A percentile compares a stretch with the other conserved stretches of the same genome.
phyloP scores from a whole-genome alignment of 92 coral and sea anemone genomes.

The Anthopleura xanthogrammica region DNA sequence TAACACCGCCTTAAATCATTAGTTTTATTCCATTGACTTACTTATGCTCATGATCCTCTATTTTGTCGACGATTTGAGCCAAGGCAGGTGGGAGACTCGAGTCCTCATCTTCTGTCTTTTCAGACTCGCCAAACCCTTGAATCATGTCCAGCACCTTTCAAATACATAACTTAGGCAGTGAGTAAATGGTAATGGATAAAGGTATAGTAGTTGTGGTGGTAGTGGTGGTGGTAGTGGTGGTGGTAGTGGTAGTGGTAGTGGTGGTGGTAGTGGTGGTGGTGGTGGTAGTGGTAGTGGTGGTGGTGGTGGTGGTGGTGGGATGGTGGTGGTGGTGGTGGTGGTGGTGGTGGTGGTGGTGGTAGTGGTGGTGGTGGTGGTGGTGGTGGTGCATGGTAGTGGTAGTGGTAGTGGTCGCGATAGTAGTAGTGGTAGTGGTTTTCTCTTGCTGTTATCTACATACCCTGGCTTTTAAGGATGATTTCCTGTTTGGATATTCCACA shows the following conservation, averaged over 20 bases:
- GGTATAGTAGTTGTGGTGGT: too few species aligned
- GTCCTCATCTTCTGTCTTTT: slow-evolving; percentile 45
- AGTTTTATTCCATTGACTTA: slow-evolving; percentile 9
- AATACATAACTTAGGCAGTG: background rate
- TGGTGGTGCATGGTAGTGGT: too few species aligned
- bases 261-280: too few species aligned
- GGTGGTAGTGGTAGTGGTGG: too few species aligned
- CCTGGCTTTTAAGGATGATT: slow-evolving; percentile 47
- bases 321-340: too few species aligned
- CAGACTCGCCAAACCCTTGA: slow-evolving; percentile 80
- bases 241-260: too few species aligned
- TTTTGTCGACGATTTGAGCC: slow-evolving; percentile 69
- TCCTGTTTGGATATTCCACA: slow-evolving; percentile 78
- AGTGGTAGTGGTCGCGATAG: background rate
- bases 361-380: too few species aligned
- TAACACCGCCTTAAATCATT: too few species aligned
- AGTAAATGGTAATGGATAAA: background rate
- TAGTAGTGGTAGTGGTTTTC: background rate
- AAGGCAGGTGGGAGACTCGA: slow-evolving; percentile 56
- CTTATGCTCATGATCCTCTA: slow-evolving; percentile 71
- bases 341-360: too few species aligned
- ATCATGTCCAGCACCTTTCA: slow-evolving; percentile 62
- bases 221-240: too few species aligned
- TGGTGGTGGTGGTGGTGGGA: too few species aligned
- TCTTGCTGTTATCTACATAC: slow-evolving; percentile 22